Evolutionary conservation across 2,888 invertebrate species (phyloP), one percentile per base, ranked within the genome.

Genomic region (Amblyjoppa fuscipennis): DNA sequence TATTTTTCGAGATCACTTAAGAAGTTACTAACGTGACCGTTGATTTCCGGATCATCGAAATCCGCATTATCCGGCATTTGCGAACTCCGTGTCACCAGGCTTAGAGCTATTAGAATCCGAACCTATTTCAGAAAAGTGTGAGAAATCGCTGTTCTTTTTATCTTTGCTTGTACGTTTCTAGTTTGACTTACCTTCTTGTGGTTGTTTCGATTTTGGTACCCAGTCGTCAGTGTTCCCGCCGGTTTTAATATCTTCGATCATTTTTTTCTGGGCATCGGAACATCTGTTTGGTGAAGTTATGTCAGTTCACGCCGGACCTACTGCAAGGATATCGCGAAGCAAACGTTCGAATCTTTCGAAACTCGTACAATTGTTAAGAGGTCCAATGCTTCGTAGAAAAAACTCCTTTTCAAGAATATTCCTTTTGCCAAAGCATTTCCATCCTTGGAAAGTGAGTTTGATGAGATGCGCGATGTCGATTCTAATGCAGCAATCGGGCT

Each of bases 381-480:
- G 45, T 6, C 81, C 81, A 25, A 73, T 41, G 61, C 81, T 77
- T 49, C 84, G 68, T 4, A 81, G 45, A n/a, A 81, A 84, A 68
- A 84, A 81, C 51, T 77, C 81, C 31, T 81, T 77, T 7, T 56
- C 64, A 7, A 66, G 56, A 3, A 59, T 28, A 49, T 81, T 59
- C 2, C 11, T 56, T 20, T 59, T 45, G 16, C 51, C 41, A 25
- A 81, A 84, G 61, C 84, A 84, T 34, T 73, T 81, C 84, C 81
- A 81, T 34, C 61, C 56, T 28, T 64, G 25, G n/a, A n/a, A n/a
- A n/a, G 76, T 73, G 7, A 77, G 66, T 31, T 84, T 81, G 25
- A 84, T 81, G 3, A 73, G 13, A 51, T 84, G 77, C 25, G 84
- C 81, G 34, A 84, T 84, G 16, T 84, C 77, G 45, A 84, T 76